Percentiles rank a stretch among this genome's conserved stretches.
Conservation (phyloP, 2,113 vertebrate genomes). For the Aviceda subcristata region DNA sequence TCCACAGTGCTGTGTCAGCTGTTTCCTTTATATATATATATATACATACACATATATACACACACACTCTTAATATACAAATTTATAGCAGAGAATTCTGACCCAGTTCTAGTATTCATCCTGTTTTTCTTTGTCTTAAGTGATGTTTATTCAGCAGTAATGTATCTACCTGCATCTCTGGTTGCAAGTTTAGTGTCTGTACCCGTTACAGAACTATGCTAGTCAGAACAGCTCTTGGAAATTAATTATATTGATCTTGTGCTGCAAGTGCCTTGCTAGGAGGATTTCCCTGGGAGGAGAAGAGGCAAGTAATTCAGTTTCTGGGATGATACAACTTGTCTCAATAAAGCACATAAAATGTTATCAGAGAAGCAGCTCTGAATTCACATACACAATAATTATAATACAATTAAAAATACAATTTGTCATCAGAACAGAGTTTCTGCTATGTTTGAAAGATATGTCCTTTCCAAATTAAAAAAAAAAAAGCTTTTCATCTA, state of each 20-base stretch:
- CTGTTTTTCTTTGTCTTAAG: neutral
- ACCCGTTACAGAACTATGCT: neutral
- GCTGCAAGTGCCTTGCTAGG: neutral
- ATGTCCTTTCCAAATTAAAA: neutral
- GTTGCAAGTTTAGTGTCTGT: neutral
- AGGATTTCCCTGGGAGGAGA: neutral
- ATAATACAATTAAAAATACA: neutral
- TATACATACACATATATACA: rapidly evolving
- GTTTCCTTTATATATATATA: neutral
- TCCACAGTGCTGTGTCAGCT: constrained; percentile 55
- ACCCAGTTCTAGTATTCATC: neutral
- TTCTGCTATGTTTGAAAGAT: neutral
- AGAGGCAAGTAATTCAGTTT: neutral
- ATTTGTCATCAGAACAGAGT: neutral
- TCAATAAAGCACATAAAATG: neutral
- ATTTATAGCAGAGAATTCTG: constrained; percentile 24
- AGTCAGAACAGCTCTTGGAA: neutral
- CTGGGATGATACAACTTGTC: neutral
- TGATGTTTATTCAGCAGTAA: constrained; percentile 27
- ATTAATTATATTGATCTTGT: neutral
- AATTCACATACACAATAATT: neutral
- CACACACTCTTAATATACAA: neutral
- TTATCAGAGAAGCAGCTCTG: neutral
- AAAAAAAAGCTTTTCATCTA: neutral
- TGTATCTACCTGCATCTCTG: neutral